These are phyloP conservation scores for Meloidogyne floridensis DNA, from an alignment of 1,140 invertebrate genomes.

Conservation along the genomic window DNA sequence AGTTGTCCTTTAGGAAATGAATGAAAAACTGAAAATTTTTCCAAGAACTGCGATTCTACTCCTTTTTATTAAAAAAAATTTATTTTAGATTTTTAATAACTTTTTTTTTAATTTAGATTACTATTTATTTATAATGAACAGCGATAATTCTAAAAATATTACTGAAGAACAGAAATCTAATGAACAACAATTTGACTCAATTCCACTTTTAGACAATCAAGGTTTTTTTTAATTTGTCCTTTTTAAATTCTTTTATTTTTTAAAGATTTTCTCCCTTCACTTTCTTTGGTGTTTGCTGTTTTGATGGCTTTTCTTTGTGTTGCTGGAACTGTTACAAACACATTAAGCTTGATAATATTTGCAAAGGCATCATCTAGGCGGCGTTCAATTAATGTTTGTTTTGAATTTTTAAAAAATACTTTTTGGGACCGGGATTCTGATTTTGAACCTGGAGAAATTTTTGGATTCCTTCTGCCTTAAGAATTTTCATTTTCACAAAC, in stretches of 20 bases:
- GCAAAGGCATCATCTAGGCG: slow-evolving; percentile 55
- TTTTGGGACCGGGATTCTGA: not conserved
- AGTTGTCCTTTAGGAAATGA: no score
- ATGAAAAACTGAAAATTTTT: no score
- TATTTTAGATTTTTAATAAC: not conserved
- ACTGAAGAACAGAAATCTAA: no score
- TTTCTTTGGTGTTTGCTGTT: slow-evolving; percentile 54
- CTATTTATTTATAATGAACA: not conserved
- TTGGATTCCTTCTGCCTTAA: no score
- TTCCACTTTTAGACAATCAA: not conserved
- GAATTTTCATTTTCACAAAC: no score
- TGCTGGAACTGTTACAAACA: slow-evolving; percentile 52
- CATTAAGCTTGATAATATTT: slow-evolving; percentile 55
- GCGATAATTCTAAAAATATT: not conserved
- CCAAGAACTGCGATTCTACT: no score
- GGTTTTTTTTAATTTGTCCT: not conserved
- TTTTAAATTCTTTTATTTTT: not conserved
- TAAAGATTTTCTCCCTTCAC: slow-evolving; percentile 45
- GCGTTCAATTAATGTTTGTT: slow-evolving; percentile 58
- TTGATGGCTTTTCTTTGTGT: slow-evolving; percentile 60
- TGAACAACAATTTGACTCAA: not conserved
- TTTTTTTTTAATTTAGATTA: not conserved
- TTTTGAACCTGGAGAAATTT: not conserved
- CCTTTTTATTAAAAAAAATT: no score
- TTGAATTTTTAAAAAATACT: no score